phyloP scores from a whole-genome alignment of 64 coral and sea anemone species.

The Anthopleura sola region DNA sequence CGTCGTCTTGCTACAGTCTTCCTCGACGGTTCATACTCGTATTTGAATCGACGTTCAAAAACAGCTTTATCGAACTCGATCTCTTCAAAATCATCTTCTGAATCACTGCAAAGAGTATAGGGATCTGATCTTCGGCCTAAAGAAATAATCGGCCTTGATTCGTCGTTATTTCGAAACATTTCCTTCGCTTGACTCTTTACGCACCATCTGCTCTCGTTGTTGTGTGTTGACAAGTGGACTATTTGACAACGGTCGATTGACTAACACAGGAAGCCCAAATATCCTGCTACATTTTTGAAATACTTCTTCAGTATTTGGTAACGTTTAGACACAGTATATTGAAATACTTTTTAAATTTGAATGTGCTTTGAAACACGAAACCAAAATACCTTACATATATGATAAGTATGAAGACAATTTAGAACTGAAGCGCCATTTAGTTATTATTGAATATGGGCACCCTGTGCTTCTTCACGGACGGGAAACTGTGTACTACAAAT shows the following conservation, averaged over 20 bases:
- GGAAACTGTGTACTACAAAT: conserved; percentile 13
- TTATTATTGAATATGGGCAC: background rate
- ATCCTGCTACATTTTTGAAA: background rate
- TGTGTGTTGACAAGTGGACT: too few species aligned
- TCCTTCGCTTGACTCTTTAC: background rate
- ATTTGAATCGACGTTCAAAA: background rate
- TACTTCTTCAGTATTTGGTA: background rate
- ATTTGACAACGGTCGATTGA: background rate
- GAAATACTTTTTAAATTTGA: background rate
- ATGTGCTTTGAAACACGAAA: background rate
- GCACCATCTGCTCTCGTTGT: background rate
- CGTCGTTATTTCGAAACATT: conserved; percentile 15
- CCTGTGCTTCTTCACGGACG: background rate
- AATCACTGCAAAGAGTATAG: conserved; percentile 10
- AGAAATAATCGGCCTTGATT: conserved; percentile 17
- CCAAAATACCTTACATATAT: background rate
- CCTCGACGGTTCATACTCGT: background rate
- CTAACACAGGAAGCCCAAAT: conserved; percentile 11
- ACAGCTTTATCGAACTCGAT: conserved; percentile 21
- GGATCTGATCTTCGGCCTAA: conserved; percentile 10
- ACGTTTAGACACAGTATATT: background rate
- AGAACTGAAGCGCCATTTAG: background rate
- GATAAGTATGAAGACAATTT: too few species aligned
- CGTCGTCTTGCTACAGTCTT: too few species aligned
- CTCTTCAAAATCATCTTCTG: conserved; percentile 13